Evolutionary conservation across 2,888 invertebrate species (phyloP).

Genomic region (Rhingia rostrata): DNA sequence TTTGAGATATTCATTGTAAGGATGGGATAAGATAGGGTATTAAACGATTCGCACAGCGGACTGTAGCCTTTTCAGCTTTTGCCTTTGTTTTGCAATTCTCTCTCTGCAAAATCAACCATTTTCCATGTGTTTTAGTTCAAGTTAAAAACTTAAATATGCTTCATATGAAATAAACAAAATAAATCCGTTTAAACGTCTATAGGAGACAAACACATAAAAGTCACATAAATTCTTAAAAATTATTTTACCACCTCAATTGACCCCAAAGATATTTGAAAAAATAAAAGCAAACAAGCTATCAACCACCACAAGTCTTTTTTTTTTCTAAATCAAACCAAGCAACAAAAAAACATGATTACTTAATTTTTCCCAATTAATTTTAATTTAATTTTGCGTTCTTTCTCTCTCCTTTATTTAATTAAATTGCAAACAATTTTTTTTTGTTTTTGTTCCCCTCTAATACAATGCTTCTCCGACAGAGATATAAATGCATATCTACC

Average conservation of each 20-base stretch:
- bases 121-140: too few relatives aligned
- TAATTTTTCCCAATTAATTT: conserved; percentile 62
- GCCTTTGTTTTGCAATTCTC: too few relatives aligned
- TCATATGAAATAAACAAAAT: background rate
- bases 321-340: background rate
- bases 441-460: background rate
- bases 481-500: conserved; percentile 26
- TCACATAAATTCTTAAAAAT: conserved; percentile 51
- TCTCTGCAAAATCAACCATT: too few relatives aligned
- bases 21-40: too few relatives aligned
- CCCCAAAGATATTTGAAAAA: conserved; percentile 38
- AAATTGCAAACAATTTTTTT: conserved; percentile 43
- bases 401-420: conserved; percentile 55
- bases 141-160: too few relatives aligned
- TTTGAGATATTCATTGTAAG: too few relatives aligned
- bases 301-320: conserved; percentile 1
- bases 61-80: too few relatives aligned
- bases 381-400: conserved; percentile 50
- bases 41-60: too few relatives aligned
- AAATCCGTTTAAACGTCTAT: background rate
- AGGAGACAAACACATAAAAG: background rate
- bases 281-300: conserved; percentile 23
- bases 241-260: conserved; percentile 55
- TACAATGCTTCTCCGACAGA: conserved; percentile 40
- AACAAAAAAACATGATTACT: conserved; percentile 32